Percentiles rank a stretch among this genome's conserved stretches.
Conservation (phyloP, 1,140 invertebrate genomes). For the Phymastichus coffea region DNA sequence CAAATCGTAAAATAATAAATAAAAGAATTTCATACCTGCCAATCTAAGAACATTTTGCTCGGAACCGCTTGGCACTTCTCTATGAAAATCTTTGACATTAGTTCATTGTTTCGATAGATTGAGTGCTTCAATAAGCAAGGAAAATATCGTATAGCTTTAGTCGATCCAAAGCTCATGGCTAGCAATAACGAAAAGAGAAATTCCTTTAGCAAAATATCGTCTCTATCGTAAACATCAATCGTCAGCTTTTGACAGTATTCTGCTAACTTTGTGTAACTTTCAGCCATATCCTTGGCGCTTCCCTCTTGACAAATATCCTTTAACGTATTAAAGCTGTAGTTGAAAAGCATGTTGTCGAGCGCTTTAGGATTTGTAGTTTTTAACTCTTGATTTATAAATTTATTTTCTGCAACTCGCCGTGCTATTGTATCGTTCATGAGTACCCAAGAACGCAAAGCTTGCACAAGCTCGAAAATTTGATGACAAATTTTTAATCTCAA, state of each 20-base stretch:
- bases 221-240: neutral
- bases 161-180: slow-evolving; percentile 3
- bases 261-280: neutral
- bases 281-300: neutral
- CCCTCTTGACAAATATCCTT: neutral
- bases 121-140: slow-evolving; percentile 5
- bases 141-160: slow-evolving; percentile 1
- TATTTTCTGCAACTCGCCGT: too few species aligned
- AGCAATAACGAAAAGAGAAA: slow-evolving; percentile 5
- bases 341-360: too few species aligned
- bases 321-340: neutral
- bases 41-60: slow-evolving; percentile 67
- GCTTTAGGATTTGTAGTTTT: too few species aligned
- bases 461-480: neutral
- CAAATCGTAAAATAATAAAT: too few species aligned
- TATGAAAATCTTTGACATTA: slow-evolving; percentile 39
- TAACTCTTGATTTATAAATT: neutral
- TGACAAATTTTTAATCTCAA: neutral
- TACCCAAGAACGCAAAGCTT: too few species aligned
- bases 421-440: too few species aligned
- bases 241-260: slow-evolving; percentile 4
- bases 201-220: neutral
- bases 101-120: slow-evolving; percentile 45
- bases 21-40: too few species aligned
- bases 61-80: slow-evolving; percentile 27